Conservation (phyloP, 2,888 invertebrate genomes). For the Eilema sororculum region DNA sequence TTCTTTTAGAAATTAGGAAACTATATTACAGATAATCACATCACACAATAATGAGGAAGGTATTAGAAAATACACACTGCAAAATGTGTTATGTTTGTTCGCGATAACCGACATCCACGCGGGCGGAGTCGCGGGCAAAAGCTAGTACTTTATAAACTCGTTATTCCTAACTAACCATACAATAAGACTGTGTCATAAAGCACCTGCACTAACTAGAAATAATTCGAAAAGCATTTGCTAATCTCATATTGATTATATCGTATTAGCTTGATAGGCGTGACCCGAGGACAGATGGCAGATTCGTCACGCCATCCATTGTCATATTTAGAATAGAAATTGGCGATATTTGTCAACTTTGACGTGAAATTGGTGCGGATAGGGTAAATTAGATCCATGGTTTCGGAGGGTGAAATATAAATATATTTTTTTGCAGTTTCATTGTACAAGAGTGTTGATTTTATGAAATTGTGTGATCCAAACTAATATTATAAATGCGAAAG, state of each 20-base stretch:
- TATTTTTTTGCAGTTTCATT: slow-evolving; percentile 37
- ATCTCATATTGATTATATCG: slow-evolving; percentile 69
- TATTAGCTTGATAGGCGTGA: slow-evolving; percentile 69
- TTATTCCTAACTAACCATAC: neutral
- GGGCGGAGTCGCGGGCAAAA: too few species aligned
- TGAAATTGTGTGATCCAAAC: neutral
- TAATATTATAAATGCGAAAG: neutral
- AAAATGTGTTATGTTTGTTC: too few species aligned
- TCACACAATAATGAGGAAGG: too few species aligned
- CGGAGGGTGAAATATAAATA: slow-evolving; percentile 43
- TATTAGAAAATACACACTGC: neutral
- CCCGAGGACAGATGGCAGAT: slow-evolving; percentile 69
- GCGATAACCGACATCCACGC: too few species aligned
- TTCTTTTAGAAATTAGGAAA: too few species aligned
- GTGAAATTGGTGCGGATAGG: slow-evolving; percentile 68
- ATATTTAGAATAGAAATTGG: slow-evolving; percentile 58
- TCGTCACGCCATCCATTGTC: slow-evolving; percentile 58
- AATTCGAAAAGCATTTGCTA: slow-evolving; percentile 62
- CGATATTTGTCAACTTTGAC: slow-evolving; percentile 74
- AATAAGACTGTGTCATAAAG: slow-evolving; percentile 36
- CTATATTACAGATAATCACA: too few species aligned
- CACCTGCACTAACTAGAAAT: slow-evolving; percentile 67
- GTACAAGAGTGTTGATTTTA: slow-evolving; percentile 17
- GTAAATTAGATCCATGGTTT: slow-evolving; percentile 57
- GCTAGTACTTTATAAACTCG: neutral